Evolutionary conservation across 2,888 invertebrate species (phyloP).

Genomic region (Adineta ricciae): DNA sequence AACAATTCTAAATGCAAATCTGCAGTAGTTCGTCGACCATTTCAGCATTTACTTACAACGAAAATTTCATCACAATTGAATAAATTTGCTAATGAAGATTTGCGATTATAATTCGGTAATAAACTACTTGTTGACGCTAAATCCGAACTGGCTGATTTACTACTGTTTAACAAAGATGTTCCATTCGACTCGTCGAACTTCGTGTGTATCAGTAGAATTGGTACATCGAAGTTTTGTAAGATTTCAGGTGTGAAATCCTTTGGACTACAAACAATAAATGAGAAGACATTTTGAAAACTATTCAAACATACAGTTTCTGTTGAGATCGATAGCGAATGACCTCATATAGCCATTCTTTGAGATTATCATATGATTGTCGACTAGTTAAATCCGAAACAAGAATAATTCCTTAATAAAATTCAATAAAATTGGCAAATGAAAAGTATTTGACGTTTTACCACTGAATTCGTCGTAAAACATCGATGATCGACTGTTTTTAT

Average conservation of each 20-base stretch:
- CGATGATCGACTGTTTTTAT: constrained; percentile 71
- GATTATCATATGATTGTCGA: constrained; percentile 81
- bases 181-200: constrained; percentile 9
- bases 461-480: constrained; percentile 87
- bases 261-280: no score
- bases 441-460: constrained; percentile 55
- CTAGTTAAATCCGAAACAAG: constrained; percentile 92
- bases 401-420: constrained; percentile 62
- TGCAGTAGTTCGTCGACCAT: background rate
- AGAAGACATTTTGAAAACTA: no score
- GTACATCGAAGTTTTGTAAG: background rate
- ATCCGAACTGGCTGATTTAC: background rate
- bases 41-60: background rate
- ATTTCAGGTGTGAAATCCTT: background rate
- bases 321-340: constrained; percentile 54
- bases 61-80: constrained; percentile 17
- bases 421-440: constrained; percentile 1
- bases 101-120: background rate
- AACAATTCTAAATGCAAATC: background rate
- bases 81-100: background rate
- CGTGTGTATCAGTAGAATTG: background rate
- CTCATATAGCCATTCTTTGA: constrained; percentile 83
- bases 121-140: background rate
- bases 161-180: background rate
- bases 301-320: background rate